These are phyloP conservation scores for Atrichornis clamosus DNA, from an alignment of 2,113 vertebrate genomes.

Conservation along the genomic window DNA sequence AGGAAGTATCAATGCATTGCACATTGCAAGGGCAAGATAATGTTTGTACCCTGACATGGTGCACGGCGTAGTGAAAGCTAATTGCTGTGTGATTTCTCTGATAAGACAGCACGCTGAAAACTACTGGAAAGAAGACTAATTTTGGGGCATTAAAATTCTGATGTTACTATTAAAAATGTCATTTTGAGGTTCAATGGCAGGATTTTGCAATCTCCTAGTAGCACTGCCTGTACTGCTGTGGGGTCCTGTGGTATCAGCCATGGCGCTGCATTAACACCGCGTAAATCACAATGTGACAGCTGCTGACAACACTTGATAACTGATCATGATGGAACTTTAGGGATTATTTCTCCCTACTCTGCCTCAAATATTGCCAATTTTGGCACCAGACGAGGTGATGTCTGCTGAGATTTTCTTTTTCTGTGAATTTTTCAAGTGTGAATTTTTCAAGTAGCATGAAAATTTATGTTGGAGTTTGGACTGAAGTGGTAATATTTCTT, in stretches of 20 bases:
- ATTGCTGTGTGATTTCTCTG: constrained; percentile 36
- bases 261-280: neutral
- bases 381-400: neutral
- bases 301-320: neutral
- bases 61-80: constrained; percentile 33
- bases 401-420: neutral
- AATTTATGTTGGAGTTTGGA: neutral
- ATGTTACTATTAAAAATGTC: constrained; percentile 12
- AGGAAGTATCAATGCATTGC: neutral
- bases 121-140: neutral
- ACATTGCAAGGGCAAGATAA: neutral
- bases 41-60: neutral
- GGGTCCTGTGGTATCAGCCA: neutral
- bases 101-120: constrained; percentile 4
- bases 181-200: neutral
- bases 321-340: neutral
- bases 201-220: neutral
- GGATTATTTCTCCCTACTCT: neutral
- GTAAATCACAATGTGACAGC: neutral
- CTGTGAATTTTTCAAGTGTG: neutral
- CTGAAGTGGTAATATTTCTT: neutral
- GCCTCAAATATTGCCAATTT: neutral
- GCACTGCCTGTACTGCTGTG: neutral
- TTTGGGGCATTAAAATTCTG: constrained; percentile 15
- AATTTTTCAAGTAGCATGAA: neutral